phyloP scores from a whole-genome alignment of 2,113 vertebrate genomes.

The Phrynosoma platyrhinos region DNA sequence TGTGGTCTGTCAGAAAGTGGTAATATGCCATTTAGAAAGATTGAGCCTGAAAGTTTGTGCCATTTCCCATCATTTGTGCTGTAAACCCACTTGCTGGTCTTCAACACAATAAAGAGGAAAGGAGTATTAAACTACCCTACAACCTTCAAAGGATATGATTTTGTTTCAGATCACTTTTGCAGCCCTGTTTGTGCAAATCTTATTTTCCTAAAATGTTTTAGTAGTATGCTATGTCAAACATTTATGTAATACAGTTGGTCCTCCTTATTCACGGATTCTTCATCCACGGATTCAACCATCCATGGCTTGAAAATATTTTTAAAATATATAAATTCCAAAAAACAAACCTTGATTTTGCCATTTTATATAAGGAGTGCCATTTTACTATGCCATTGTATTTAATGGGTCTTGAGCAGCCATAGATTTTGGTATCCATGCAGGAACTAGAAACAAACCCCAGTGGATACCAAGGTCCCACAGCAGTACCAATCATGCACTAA shows the following conservation, averaged over 20 bases:
- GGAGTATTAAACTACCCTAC: slow-evolving; percentile 8
- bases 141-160: neutral
- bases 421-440: too few relatives aligned
- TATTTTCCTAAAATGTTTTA: neutral
- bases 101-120: slow-evolving; percentile 27
- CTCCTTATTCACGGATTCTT: too few relatives aligned
- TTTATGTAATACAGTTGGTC: too few relatives aligned
- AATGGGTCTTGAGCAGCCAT: too few relatives aligned
- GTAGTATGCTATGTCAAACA: neutral
- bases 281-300: too few relatives aligned
- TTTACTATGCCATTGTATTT: too few relatives aligned
- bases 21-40: neutral
- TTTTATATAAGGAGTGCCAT: too few relatives aligned
- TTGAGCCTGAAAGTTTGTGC: neutral
- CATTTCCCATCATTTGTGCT: slow-evolving; percentile 22
- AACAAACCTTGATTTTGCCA: too few relatives aligned
- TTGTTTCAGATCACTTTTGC: slow-evolving; percentile 9
- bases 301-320: too few relatives aligned
- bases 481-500: neutral
- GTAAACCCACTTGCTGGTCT: neutral
- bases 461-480: too few relatives aligned
- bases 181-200: neutral
- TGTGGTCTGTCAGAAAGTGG: slow-evolving; percentile 24
- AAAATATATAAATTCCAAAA: too few relatives aligned
- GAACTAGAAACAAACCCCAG: too few relatives aligned